Percentiles rank a stretch among this genome's conserved stretches.
phyloP scores from a whole-genome alignment of 2,113 vertebrate species.

The Anas platyrhynchos region DNA sequence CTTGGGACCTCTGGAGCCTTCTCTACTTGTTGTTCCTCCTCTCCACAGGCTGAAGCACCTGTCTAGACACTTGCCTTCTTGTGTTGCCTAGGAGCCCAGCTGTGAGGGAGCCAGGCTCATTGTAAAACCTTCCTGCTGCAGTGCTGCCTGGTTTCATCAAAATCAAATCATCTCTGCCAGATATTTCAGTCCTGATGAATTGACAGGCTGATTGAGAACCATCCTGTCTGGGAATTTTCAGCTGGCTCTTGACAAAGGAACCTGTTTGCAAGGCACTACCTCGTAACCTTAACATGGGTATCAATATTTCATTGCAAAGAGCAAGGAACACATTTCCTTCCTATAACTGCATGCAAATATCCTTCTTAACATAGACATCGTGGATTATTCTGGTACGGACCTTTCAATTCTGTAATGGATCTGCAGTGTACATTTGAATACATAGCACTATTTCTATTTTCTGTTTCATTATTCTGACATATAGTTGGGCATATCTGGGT shows the following conservation, averaged over 20 bases:
- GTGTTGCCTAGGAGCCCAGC: conserved; percentile 1
- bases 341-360: neutral
- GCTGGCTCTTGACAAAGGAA: neutral
- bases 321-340: neutral
- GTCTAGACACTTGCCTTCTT: neutral
- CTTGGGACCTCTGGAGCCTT: neutral
- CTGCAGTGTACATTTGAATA: neutral
- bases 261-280: neutral
- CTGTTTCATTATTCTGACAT: neutral
- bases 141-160: neutral
- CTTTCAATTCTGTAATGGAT: neutral
- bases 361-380: neutral
- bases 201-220: neutral
- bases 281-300: neutral
- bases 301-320: neutral
- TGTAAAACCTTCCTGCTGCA: neutral
- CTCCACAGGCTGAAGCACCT: neutral
- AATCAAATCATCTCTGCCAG: neutral
- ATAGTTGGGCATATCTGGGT: neutral
- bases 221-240: neutral
- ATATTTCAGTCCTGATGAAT: neutral
- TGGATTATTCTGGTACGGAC: neutral
- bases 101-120: neutral
- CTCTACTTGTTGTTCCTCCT: neutral
- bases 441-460: neutral